Percentiles rank a stretch among this genome's conserved stretches.
These are phyloP conservation scores for Drosophila nr. fundita DNA, from an alignment of 2,888 invertebrate species.

Conservation along the genomic window DNA sequence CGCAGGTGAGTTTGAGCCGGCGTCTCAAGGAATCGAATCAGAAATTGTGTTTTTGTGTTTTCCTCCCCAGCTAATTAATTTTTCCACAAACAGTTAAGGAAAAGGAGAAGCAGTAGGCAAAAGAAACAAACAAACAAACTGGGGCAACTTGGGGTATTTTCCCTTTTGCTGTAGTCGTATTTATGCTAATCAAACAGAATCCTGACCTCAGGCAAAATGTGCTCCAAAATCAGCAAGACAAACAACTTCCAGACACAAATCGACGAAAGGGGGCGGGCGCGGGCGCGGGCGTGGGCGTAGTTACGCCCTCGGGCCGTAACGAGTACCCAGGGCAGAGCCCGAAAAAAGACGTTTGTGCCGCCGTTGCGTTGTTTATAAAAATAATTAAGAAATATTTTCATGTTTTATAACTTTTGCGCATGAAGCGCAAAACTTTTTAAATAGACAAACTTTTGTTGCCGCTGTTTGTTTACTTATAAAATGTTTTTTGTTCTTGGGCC, in stretches of 20 bases:
- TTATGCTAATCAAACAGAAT: conserved; percentile 80
- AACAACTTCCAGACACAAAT: conserved; percentile 65
- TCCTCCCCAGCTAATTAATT: conserved; percentile 50
- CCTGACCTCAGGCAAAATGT: conserved; percentile 76
- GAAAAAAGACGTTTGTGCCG: conserved; percentile 42
- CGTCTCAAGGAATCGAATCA: conserved; percentile 10
- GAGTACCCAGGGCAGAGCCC: conserved; percentile 19
- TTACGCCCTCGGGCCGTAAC: conserved; percentile 10
- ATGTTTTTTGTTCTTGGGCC: conserved; percentile 34
- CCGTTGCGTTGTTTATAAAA: conserved; percentile 73
- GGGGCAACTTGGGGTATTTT: conserved; percentile 18
- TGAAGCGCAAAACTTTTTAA: conserved; percentile 73
- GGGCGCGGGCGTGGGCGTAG: neutral
- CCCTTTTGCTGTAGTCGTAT: conserved; percentile 47
- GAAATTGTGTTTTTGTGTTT: conserved; percentile 20
- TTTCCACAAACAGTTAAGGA: conserved; percentile 11
- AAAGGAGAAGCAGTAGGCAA: neutral
- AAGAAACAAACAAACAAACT: conserved; percentile 8
- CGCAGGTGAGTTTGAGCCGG: conserved; percentile 36
- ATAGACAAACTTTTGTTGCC: conserved; percentile 78
- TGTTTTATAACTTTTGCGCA: conserved; percentile 79
- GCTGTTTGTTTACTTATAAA: conserved; percentile 75
- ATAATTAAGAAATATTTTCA: conserved; percentile 82
- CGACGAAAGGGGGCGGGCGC: conserved; percentile 23
- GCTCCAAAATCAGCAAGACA: conserved; percentile 66